Evolutionary conservation across 1,140 invertebrate species (phyloP), one percentile per base, ranked within the genome.

Genomic region (Drosophila funebris): DNA sequence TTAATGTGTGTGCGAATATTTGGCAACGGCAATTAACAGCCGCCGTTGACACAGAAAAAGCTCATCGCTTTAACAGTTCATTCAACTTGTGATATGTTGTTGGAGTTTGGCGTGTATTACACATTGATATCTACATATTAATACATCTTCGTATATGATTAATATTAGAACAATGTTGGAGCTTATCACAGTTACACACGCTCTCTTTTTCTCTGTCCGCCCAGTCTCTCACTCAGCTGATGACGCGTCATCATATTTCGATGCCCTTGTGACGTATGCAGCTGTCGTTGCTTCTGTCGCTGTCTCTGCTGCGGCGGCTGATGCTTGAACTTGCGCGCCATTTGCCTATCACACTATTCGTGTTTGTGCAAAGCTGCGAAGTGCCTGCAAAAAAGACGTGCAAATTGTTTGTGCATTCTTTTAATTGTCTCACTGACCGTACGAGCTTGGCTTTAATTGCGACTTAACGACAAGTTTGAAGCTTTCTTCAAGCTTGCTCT

Each of bases 21-120:
- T 22, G n/a, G n/a, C n/a, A n/a, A n/a, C n/a, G n/a, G n/a, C n/a
- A n/a, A n/a, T n/a, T n/a, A n/a, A n/a, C n/a, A n/a, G n/a, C n/a
- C n/a, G n/a, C n/a, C n/a, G 37, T 29, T 20, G 46, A 52, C 36
- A n/a, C 20, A 13, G 20, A 52, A 66, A 63, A 57, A 41, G 20
- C 24, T 44, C 20, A 43, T n/a, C 53, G 16, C 16, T 44, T 24
- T 20, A 18, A 37, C 14, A 76, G 81, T 84, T 84, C 81, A 70
- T 84, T 85, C 76, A 84, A 84, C 81, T 60, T 62, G 52, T 67
- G 48, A 53, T 31, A 14, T 66, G 27, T 69, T 57, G 48, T 64
- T 70, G 53, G 67, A 33, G 22, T 3, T 20, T 44, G 29, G 56
- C 44, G 36, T 9, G 27, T 46, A 46, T 61, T 69, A 69, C 66